phyloP scores from a whole-genome alignment of 2,797 vertebrate genomes.

The Dallia pectoralis region DNA sequence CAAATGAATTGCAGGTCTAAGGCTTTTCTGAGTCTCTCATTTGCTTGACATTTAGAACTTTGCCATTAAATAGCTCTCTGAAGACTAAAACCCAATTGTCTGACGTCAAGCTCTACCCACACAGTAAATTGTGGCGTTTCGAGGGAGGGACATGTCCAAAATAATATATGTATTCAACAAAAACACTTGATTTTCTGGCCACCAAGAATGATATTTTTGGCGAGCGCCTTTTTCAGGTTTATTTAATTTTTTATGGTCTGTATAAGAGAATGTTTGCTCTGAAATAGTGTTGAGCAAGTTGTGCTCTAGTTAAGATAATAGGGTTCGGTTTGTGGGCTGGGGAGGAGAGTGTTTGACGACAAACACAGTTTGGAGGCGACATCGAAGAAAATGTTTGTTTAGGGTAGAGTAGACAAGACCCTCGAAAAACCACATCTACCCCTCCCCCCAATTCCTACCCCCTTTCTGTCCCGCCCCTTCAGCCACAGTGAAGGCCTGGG shows the following conservation, averaged over 20 bases:
- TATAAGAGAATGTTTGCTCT: conserved; percentile 42
- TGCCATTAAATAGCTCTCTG: conserved; percentile 33
- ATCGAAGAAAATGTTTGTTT: conserved; percentile 35
- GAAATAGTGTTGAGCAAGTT: conserved; percentile 39
- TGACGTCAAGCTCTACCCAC: conserved; percentile 25
- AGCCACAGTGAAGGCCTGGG: neutral
- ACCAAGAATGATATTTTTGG: conserved; percentile 29
- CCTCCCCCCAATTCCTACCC: neutral
- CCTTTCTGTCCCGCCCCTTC: neutral
- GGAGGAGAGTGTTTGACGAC: conserved; percentile 30
- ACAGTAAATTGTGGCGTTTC: conserved; percentile 20
- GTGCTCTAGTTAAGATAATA: conserved; percentile 37
- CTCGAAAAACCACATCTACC: conserved; percentile 10
- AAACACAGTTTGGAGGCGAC: conserved; percentile 34
- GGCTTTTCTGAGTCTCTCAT: conserved; percentile 13
- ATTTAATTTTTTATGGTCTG: conserved; percentile 52
- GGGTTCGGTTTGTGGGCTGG: neutral
- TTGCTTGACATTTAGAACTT: conserved; percentile 16
- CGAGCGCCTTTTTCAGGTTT: conserved; percentile 40
- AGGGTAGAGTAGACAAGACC: conserved; percentile 29
- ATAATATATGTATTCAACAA: conserved; percentile 47
- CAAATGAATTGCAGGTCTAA: conserved; percentile 20
- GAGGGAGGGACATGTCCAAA: conserved; percentile 36
- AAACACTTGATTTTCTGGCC: conserved; percentile 45
- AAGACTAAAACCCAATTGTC: conserved; percentile 25